Evolutionary conservation across 1,140 invertebrate genomes (phyloP).

Genomic region (Trigoniulus corallinus): DNA sequence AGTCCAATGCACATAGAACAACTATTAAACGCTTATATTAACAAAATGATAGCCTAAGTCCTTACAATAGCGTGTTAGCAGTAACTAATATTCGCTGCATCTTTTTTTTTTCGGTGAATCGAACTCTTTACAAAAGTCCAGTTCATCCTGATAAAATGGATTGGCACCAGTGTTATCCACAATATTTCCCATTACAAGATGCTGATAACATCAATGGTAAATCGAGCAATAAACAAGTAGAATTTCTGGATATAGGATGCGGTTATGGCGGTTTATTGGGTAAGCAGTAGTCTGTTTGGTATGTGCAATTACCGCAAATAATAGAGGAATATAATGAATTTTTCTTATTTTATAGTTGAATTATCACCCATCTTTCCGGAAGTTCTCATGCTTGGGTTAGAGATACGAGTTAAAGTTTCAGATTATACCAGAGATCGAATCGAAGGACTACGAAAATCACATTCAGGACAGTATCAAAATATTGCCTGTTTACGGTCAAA

Average conservation of each 20-base stretch:
- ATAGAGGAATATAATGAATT: neutral
- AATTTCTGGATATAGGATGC: conserved; percentile 95
- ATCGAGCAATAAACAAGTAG: conserved; percentile 38
- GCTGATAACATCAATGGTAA: conserved; percentile 19
- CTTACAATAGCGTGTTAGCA: too few relatives aligned
- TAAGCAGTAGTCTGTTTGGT: conserved; percentile 23
- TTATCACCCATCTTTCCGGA: conserved; percentile 82
- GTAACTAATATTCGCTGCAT: too few relatives aligned
- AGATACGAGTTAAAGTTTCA: conserved; percentile 95
- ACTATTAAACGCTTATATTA: too few relatives aligned
- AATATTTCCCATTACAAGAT: conserved; percentile 20
- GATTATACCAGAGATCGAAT: conserved; percentile 96
- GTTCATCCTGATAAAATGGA: conserved; percentile 52
- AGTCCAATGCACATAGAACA: too few relatives aligned
- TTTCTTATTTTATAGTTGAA: conserved; percentile 40
- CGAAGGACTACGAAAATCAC: conserved; percentile 56
- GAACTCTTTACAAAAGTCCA: too few relatives aligned
- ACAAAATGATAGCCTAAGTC: too few relatives aligned
- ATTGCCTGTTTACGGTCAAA: conserved; percentile 91
- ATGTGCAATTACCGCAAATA: neutral
- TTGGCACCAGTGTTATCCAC: conserved; percentile 57
- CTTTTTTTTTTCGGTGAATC: too few relatives aligned
- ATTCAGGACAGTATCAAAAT: conserved; percentile 70
- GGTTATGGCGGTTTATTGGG: conserved; percentile 93
- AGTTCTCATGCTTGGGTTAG: conserved; percentile 81